Evolutionary conservation across 2,113 vertebrate genomes (phyloP).

Genomic region (Oriolus oriolus): DNA sequence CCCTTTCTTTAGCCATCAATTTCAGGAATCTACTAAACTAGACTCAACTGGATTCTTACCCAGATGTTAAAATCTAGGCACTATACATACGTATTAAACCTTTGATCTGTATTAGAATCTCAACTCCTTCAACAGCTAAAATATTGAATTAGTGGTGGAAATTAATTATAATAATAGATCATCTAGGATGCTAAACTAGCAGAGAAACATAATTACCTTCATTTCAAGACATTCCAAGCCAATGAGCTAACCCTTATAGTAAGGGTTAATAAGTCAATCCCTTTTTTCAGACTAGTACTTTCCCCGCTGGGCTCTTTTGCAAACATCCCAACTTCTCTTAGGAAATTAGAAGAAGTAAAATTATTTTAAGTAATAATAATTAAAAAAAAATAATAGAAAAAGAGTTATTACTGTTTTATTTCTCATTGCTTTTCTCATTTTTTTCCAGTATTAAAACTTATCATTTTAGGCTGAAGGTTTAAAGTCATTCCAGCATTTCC

Average conservation of each 20-base stretch:
- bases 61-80: not conserved
- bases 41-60: not conserved
- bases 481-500: not conserved
- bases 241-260: not conserved
- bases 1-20: not conserved
- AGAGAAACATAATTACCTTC: not conserved
- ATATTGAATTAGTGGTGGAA: not conserved
- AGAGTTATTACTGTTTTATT: not conserved
- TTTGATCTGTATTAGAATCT: not conserved
- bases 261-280: not conserved
- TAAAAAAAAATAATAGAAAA: not conserved
- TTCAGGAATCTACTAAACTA: not conserved
- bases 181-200: not conserved
- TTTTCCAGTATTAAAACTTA: not conserved
- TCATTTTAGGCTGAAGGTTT: not conserved
- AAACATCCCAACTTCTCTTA: not conserved
- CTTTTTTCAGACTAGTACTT: not conserved
- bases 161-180: not conserved
- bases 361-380: not conserved
- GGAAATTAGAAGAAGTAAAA: not conserved
- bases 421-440: not conserved
- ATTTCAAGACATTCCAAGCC: not conserved
- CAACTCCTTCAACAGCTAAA: not conserved
- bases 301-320: not conserved
- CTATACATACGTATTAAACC: not conserved